A percentile compares a stretch with the other conserved stretches of the same genome.
phyloP scores from a whole-genome alignment of 2,888 invertebrate genomes.

The Resseliella maxima region DNA sequence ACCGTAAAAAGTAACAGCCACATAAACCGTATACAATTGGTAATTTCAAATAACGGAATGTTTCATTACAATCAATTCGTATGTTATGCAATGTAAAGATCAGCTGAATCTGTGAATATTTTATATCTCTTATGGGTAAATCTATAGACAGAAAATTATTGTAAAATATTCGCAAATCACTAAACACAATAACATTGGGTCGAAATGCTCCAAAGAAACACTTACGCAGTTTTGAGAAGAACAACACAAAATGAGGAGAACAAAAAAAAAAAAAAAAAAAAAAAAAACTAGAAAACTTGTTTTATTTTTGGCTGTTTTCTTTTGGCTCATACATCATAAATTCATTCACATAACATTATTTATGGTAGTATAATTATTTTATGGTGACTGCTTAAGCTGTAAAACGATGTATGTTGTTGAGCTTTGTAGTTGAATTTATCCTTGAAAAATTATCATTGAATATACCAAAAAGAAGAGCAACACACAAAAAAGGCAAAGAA shows the following conservation, averaged over 20 bases:
- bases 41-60: slow-evolving; percentile 42
- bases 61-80: slow-evolving; percentile 44
- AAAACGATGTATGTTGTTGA: not conserved
- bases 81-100: not conserved
- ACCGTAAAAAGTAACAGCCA: slow-evolving; percentile 41
- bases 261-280: not conserved
- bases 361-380: slow-evolving; percentile 54
- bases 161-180: not conserved
- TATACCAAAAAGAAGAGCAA: not conserved
- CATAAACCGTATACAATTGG: slow-evolving; percentile 26
- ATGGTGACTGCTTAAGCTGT: slow-evolving; percentile 54
- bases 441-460: slow-evolving; percentile 45
- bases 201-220: not conserved
- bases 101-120: too few relatives aligned
- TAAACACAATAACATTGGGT: slow-evolving; percentile 17
- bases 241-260: not conserved
- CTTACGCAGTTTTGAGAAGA: not conserved
- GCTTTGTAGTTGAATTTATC: slow-evolving; percentile 26
- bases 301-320: slow-evolving; percentile 48
- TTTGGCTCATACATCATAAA: slow-evolving; percentile 45
- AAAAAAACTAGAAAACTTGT: not conserved
- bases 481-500: not conserved
- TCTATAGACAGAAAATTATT: too few relatives aligned
- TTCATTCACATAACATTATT: slow-evolving; percentile 54
- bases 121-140: too few relatives aligned